Conservation (phyloP, 2,797 vertebrate genomes). For the Tapera naevia region DNA sequence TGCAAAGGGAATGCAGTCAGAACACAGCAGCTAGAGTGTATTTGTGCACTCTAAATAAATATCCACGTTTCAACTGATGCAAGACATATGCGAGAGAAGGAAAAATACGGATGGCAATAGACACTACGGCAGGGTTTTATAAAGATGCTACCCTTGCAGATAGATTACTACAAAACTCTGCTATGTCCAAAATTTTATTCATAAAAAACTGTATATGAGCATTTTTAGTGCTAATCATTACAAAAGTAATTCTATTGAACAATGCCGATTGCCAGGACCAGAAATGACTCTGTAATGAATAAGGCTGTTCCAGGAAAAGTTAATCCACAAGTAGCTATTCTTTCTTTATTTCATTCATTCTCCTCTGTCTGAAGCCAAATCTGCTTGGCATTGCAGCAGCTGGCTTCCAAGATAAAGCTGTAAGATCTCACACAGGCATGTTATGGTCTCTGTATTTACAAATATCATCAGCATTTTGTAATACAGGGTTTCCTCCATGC, state of each 20-base stretch:
- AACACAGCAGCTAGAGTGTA: background rate
- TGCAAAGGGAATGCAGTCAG: background rate
- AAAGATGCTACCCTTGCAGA: background rate
- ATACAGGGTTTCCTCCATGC: background rate
- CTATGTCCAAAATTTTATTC: background rate
- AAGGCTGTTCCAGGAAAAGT: constrained; percentile 11
- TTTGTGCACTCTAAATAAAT: background rate
- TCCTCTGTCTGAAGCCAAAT: constrained; percentile 14
- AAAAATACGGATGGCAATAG: background rate
- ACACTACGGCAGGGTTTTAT: background rate
- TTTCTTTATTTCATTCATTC: background rate
- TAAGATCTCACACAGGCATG: background rate
- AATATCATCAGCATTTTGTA: background rate
- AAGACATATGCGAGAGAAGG: background rate
- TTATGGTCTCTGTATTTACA: background rate
- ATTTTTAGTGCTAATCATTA: background rate
- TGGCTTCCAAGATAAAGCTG: constrained; percentile 9
- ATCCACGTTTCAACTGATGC: background rate
- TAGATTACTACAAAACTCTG: background rate
- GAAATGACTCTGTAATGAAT: background rate
- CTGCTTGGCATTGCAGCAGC: background rate
- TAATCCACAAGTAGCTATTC: background rate
- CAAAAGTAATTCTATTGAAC: background rate
- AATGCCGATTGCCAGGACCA: background rate
- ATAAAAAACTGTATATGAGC: background rate